Base-by-base conservation (phyloP, 2,113 vertebrate species). In the Murina feae region DNA sequence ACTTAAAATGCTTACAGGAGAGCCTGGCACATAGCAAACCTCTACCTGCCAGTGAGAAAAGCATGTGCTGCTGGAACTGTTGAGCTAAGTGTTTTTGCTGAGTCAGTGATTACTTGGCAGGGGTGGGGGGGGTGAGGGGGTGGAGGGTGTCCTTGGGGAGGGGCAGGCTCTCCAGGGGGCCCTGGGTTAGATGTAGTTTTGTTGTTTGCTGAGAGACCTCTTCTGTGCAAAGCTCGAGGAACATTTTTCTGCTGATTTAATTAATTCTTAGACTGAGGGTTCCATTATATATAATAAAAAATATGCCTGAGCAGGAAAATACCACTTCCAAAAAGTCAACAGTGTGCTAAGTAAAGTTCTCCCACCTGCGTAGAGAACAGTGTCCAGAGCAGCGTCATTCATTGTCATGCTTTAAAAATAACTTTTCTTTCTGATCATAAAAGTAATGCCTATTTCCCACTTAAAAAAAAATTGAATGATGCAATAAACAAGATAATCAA, bases 341-440 rank as follows among this genome's bases (percentile, higher is more conserved):
- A 35, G 5, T 69, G 9, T 83, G 55, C 25, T 78, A 37, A 86
- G 30, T 75, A 42, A 68, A 93, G 78, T 81, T 91, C n/a, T 16
- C 44, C 10, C 18, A 37, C 42, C 21, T 76, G 18, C 9, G 5
- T 60, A 42, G 76, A 92, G 69, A 87, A 39, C 9, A 32, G 5
- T 86, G 35, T 49, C 47, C 1, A 7, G 89, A 63, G 51, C 35
- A n/a, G 32, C 74, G 32, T 39, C 30, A 39, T 71, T 82, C 35
- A 28, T 17, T 72, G 51, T 85, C 17, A 58, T 39, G 42, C 81
- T 90, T 90, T 20, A 39, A 84, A 74, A 80, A 6, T 63, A 44
- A 88, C 75, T 72, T 93, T 83, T 47, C 5, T 79, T 90, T 90
- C 39, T 71, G 14, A 58, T 90, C 44, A 11, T 90, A 69, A 86